A percentile compares a stretch with the other conserved stretches of the same genome.
Conservation (phyloP, 1,140 invertebrate genomes). For the Parapsyche elsis region DNA sequence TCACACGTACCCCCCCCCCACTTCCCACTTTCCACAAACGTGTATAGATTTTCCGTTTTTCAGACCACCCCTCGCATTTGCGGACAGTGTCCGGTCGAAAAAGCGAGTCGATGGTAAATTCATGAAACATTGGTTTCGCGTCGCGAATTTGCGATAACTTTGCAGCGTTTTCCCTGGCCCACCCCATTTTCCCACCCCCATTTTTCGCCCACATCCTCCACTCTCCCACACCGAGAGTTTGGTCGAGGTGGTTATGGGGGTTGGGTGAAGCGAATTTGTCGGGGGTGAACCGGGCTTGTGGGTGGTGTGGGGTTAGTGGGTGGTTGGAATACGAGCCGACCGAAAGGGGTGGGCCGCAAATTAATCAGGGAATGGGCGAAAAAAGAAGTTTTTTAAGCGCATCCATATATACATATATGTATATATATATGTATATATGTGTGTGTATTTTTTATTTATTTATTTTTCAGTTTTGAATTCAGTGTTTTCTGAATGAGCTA, state of each 20-base stretch:
- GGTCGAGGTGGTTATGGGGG: background rate
- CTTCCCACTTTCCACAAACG: background rate
- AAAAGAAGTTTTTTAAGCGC: constrained; percentile 27
- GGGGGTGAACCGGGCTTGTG: background rate
- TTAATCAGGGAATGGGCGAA: constrained; percentile 40
- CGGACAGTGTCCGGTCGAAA: constrained; percentile 37
- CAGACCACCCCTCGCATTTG: background rate
- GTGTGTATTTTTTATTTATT: background rate
- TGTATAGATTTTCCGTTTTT: background rate
- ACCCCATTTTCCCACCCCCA: no score
- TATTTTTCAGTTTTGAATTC: background rate
- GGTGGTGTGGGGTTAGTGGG: background rate
- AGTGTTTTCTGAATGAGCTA: background rate
- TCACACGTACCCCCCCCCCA: background rate
- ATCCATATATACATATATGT: background rate
- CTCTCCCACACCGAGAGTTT: background rate
- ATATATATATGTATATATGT: no score
- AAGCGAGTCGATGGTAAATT: constrained; percentile 44
- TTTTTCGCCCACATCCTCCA: no score
- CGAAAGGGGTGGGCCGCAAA: constrained; percentile 6
- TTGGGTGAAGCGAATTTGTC: background rate
- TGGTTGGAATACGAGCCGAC: background rate
- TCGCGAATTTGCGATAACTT: constrained; percentile 42
- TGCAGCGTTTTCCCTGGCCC: constrained; percentile 34
- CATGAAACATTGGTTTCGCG: constrained; percentile 42